Conservation (phyloP, 1,140 invertebrate species). For the Triops longicaudatus region DNA sequence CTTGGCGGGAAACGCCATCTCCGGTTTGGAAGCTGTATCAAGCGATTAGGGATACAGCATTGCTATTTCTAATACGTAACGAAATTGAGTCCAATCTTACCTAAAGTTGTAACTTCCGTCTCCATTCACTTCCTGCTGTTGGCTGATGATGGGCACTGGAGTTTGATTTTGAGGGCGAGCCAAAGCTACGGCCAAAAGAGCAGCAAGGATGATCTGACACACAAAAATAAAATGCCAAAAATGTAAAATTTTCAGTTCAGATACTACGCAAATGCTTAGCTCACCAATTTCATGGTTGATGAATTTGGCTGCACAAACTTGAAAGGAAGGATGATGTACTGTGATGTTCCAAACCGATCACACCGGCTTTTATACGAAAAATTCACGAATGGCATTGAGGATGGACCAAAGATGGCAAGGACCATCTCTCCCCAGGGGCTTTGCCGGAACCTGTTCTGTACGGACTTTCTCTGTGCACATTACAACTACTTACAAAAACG, state of each 20-base stretch:
- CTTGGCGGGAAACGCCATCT: conserved; percentile 23
- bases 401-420: not conserved
- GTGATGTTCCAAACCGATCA: not conserved
- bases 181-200: conserved; percentile 13
- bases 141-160: conserved; percentile 54
- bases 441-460: not conserved
- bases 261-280: not conserved
- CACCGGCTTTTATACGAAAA: not conserved
- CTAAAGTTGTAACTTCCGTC: conserved; percentile 37
- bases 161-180: conserved; percentile 37
- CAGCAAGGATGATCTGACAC: conserved; percentile 19
- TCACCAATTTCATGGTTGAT: not conserved
- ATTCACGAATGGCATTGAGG: not conserved
- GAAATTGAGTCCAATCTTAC: conserved; percentile 10
- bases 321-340: not conserved
- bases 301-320: not conserved
- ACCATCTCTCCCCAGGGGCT: not conserved
- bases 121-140: conserved; percentile 50
- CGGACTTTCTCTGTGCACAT: not conserved
- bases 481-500: no score
- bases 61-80: not conserved
- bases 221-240: not conserved
- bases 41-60: not conserved
- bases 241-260: no score
- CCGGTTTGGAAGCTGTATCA: conserved; percentile 20